These are phyloP conservation scores for Procapra przewalskii DNA, from an alignment of 2,113 vertebrate genomes.

Conservation along the genomic window DNA sequence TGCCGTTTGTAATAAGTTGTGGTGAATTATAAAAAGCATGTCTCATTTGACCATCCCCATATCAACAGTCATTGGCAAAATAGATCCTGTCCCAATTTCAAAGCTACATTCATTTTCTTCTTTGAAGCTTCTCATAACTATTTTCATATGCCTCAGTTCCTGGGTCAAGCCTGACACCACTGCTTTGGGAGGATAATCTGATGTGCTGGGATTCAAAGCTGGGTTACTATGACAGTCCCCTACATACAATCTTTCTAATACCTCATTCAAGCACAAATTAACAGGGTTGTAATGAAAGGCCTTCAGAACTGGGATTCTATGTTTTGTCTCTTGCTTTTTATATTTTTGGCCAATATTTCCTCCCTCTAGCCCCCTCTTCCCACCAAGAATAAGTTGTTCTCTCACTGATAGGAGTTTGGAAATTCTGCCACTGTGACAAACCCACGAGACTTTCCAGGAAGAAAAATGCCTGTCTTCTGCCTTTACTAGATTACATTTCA, in stretches of 20 bases:
- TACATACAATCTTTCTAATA: not conserved
- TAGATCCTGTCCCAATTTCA: not conserved
- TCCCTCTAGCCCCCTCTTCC: not conserved
- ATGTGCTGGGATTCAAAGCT: conserved; percentile 24
- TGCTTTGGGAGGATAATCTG: not conserved
- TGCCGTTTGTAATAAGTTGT: not conserved
- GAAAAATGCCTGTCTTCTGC: conserved; percentile 58
- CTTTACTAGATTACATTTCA: conserved; percentile 69
- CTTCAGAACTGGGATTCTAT: conserved; percentile 58
- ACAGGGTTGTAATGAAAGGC: conserved; percentile 49
- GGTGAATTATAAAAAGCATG: conserved; percentile 16
- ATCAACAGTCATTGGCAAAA: conserved; percentile 2
- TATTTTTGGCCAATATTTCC: conserved; percentile 50
- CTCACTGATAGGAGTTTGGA: conserved; percentile 70
- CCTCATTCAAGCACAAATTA: not conserved
- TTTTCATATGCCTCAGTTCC: not conserved
- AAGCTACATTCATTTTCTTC: not conserved
- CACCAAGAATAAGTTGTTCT: conserved; percentile 58
- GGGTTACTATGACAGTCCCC: not conserved
- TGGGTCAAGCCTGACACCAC: not conserved
- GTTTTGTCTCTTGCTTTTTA: conserved; percentile 65
- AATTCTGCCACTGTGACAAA: conserved; percentile 69
- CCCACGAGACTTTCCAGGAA: conserved; percentile 48
- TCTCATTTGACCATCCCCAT: conserved; percentile 27
- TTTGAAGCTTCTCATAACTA: conserved; percentile 20